Evolutionary conservation across 1,140 invertebrate species (phyloP).

Genomic region (Lutraria rhynchaena): DNA sequence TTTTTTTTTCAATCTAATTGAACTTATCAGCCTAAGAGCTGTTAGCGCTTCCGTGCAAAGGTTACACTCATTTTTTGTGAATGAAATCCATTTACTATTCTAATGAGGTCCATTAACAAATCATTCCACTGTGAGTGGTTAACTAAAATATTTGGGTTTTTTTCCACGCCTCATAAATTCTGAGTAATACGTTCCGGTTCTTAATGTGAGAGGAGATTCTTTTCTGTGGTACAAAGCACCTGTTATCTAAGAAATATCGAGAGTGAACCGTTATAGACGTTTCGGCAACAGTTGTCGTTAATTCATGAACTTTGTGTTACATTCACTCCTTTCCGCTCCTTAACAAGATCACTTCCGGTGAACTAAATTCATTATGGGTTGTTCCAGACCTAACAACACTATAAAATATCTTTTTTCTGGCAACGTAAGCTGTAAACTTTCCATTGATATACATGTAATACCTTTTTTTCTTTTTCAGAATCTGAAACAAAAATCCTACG

Average conservation of each 20-base stretch:
- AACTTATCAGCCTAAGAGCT: too few species aligned
- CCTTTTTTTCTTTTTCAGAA: too few species aligned
- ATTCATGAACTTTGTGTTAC: conserved; percentile 4
- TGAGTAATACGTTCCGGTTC: conserved; percentile 6
- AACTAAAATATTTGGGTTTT: neutral
- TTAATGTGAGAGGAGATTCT: too few species aligned
- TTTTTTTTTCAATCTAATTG: too few species aligned
- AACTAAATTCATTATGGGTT: too few species aligned
- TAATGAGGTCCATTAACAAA: neutral
- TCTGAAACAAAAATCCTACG: too few species aligned
- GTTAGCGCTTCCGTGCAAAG: too few species aligned
- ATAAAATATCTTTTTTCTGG: too few species aligned
- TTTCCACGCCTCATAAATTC: conserved; percentile 1
- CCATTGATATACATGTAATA: too few species aligned
- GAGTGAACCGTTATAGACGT: neutral
- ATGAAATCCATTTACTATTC: conserved; percentile 1
- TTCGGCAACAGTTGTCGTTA: neutral
- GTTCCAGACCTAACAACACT: too few species aligned
- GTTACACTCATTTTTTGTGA: conserved; percentile 21
- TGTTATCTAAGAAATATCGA: neutral
- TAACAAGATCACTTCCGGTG: neutral
- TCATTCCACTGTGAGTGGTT: neutral
- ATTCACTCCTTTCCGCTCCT: neutral
- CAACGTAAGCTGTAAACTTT: too few species aligned
- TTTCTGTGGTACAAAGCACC: neutral